phyloP scores from a whole-genome alignment of 1,140 invertebrate species.

The Pseudomyrmex cubaensis region DNA sequence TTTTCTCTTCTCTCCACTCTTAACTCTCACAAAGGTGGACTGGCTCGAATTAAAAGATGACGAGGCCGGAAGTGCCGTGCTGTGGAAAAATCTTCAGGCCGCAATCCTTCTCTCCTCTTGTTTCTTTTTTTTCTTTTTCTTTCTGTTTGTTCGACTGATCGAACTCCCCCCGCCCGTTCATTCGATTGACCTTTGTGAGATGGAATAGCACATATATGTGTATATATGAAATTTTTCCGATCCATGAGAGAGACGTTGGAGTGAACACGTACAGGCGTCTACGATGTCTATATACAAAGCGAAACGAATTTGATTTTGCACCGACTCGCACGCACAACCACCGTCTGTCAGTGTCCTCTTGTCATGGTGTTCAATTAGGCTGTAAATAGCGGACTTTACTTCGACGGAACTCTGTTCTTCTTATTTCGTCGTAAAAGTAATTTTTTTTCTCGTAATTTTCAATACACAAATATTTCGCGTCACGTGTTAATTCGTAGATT shows the following conservation, averaged over 20 bases:
- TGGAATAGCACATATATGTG: conserved; percentile 27
- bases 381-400: conserved; percentile 71
- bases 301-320: conserved; percentile 81
- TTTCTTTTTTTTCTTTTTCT: conserved; percentile 20
- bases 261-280: conserved; percentile 70
- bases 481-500: background rate
- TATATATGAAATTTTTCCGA: conserved; percentile 38
- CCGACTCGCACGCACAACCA: conserved; percentile 78
- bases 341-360: conserved; percentile 75
- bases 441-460: background rate
- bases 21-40: conserved; percentile 85
- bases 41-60: conserved; percentile 66
- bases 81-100: conserved; percentile 77
- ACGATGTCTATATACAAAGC: conserved; percentile 44
- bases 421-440: conserved; percentile 31
- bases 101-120: background rate
- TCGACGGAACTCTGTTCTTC: conserved; percentile 66
- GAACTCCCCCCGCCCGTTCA: background rate
- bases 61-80: conserved; percentile 78
- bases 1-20: conserved; percentile 70
- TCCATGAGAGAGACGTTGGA: conserved; percentile 65
- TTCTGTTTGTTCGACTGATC: conserved; percentile 26
- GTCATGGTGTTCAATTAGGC: conserved; percentile 76
- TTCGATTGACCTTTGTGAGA: conserved; percentile 35
- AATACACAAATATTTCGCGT: background rate